Percentiles rank a stretch among this genome's conserved stretches.
These are phyloP conservation scores for Litocranius walleri DNA, from an alignment of 2,113 vertebrate genomes.

Conservation along the genomic window DNA sequence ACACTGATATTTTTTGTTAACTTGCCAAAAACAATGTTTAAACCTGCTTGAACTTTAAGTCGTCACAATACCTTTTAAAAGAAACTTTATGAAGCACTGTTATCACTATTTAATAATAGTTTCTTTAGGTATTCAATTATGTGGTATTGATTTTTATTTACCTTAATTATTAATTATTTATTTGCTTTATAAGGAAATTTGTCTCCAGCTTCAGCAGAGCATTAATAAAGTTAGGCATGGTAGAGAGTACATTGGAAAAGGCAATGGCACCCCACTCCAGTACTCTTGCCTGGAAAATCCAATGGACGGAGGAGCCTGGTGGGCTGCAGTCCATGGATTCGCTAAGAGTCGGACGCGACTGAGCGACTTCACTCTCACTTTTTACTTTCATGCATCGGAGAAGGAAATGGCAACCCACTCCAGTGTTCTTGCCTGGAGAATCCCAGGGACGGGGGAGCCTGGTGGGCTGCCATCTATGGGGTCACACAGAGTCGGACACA, in stretches of 20 bases:
- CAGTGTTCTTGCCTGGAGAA: too few species aligned
- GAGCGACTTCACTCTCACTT: too few species aligned
- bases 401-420: too few species aligned
- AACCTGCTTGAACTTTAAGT: conserved; percentile 2
- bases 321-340: too few species aligned
- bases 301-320: too few species aligned
- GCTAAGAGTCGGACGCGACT: too few species aligned
- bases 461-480: too few species aligned
- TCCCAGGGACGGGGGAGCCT: too few species aligned
- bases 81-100: neutral
- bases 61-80: neutral
- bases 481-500: too few species aligned
- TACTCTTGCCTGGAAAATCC: too few species aligned
- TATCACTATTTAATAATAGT: neutral
- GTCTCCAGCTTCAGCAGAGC: neutral
- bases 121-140: neutral
- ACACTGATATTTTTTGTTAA: conserved; percentile 5
- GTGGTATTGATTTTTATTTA: neutral
- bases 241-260: neutral
- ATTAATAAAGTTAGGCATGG: neutral
- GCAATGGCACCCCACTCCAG: too few species aligned
- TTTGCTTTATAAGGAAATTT: neutral
- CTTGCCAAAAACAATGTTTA: neutral
- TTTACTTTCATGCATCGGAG: too few species aligned
- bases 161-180: neutral